These are phyloP conservation scores for Ctenopoma kingsleyae DNA, from an alignment of 2,797 vertebrate genomes.

Conservation along the genomic window DNA sequence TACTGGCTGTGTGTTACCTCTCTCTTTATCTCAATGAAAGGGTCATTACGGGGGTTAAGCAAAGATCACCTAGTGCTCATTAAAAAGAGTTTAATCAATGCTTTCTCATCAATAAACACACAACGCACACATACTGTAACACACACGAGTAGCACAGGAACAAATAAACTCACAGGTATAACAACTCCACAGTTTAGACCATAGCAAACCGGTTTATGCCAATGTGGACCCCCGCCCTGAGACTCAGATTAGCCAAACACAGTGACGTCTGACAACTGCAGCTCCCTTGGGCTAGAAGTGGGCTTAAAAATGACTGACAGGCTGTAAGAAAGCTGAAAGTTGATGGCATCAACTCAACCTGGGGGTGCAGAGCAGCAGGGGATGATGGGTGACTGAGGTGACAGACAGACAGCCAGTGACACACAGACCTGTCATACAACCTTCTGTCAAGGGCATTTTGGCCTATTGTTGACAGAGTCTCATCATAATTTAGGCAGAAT, in stretches of 20 bases:
- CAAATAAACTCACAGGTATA: not conserved
- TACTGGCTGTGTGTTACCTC: slow-evolving; percentile 14
- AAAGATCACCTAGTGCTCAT: slow-evolving; percentile 29
- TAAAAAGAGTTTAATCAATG: slow-evolving; percentile 27
- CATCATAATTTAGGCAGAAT: not conserved
- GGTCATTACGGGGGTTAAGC: slow-evolving; percentile 50
- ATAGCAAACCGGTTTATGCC: slow-evolving; percentile 26
- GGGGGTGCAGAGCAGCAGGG: slow-evolving; percentile 19
- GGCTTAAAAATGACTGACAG: slow-evolving; percentile 62
- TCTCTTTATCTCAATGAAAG: slow-evolving; percentile 28
- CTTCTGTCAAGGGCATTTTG: slow-evolving; percentile 63
- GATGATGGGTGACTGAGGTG: slow-evolving; percentile 58
- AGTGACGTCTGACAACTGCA: slow-evolving; percentile 54
- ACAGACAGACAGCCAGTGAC: slow-evolving; percentile 55
- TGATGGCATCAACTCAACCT: slow-evolving; percentile 56
- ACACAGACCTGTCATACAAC: slow-evolving; percentile 62
- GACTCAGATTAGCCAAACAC: slow-evolving; percentile 69
- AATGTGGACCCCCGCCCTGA: slow-evolving; percentile 22
- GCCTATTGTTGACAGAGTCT: slow-evolving; percentile 34
- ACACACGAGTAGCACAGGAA: too few species aligned
- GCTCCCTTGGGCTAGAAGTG: slow-evolving; percentile 44
- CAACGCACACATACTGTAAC: not conserved
- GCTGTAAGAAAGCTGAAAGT: slow-evolving; percentile 53
- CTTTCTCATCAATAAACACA: slow-evolving; percentile 3
- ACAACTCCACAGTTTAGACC: slow-evolving; percentile 1